Percentiles rank a stretch among this genome's conserved stretches.
phyloP scores from a whole-genome alignment of 2,797 vertebrate genomes.

The Amphiprion clarkii region DNA sequence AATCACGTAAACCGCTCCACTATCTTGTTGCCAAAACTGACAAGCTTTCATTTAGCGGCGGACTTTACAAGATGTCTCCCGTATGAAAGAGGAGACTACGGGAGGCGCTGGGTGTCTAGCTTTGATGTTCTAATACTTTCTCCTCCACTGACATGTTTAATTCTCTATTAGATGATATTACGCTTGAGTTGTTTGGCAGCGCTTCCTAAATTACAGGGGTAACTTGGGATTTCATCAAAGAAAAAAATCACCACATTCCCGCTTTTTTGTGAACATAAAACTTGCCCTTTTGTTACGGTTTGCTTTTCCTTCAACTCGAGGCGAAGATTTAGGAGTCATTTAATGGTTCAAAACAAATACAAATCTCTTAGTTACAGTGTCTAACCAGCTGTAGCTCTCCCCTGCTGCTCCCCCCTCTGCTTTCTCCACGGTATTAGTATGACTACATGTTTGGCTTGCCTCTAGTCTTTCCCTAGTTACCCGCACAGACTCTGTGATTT shows the following conservation, averaged over 20 bases:
- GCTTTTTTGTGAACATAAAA: conserved; percentile 42
- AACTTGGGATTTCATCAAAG: conserved; percentile 63
- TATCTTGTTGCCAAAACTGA: conserved; percentile 78
- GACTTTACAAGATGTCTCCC: conserved; percentile 62
- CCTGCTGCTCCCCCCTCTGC: conserved; percentile 45
- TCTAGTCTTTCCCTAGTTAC: conserved; percentile 77
- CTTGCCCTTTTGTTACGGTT: conserved; percentile 31
- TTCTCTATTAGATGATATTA: conserved; percentile 63
- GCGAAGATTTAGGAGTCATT: conserved; percentile 54
- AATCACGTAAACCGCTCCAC: conserved; percentile 64
- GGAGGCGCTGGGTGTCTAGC: conserved; percentile 44
- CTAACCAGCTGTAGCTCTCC: conserved; percentile 62
- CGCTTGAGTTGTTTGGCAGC: conserved; percentile 53
- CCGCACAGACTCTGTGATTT: conserved; percentile 75
- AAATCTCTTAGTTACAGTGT: conserved; percentile 76
- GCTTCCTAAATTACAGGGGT: conserved; percentile 60
- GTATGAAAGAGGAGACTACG: conserved; percentile 73
- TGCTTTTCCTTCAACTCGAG: conserved; percentile 38
- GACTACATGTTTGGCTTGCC: conserved; percentile 82
- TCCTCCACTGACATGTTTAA: conserved; percentile 67
- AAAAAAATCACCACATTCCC: conserved; percentile 38
- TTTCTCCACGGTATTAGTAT: conserved; percentile 73
- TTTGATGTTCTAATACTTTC: conserved; percentile 79
- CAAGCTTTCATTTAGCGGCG: conserved; percentile 71
- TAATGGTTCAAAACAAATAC: conserved; percentile 75